Evolutionary conservation across 2,797 vertebrate species (phyloP).

Genomic region (Silurus aristotelis): DNA sequence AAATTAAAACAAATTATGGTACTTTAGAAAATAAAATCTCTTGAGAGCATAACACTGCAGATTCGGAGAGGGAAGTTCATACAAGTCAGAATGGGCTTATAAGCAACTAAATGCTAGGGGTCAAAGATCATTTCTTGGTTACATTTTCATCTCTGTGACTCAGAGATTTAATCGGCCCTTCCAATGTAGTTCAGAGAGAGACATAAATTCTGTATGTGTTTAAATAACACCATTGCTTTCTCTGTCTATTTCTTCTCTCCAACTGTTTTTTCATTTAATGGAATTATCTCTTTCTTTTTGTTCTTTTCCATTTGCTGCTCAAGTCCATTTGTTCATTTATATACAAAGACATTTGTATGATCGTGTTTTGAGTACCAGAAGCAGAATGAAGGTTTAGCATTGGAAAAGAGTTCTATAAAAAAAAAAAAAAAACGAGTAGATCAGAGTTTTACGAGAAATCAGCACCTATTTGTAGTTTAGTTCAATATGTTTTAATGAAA

Average conservation of each 20-base stretch:
- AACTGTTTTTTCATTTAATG: too few species aligned
- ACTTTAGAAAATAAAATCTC: neutral
- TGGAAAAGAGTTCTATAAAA: too few species aligned
- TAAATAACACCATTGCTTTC: neutral
- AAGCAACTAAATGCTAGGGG: neutral
- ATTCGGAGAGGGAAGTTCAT: neutral
- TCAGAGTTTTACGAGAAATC: neutral
- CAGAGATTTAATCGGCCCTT: neutral
- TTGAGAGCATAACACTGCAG: neutral
- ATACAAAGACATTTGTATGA: neutral
- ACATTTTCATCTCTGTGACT: neutral
- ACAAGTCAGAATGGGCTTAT: neutral
- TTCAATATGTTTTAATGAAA: conserved; percentile 39
- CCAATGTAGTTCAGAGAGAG: neutral
- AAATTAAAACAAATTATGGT: neutral
- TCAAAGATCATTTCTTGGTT: neutral
- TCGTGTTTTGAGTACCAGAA: neutral
- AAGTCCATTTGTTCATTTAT: neutral
- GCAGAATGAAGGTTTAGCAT: neutral
- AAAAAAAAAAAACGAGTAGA: neutral
- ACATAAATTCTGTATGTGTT: neutral
- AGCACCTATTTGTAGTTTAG: neutral
- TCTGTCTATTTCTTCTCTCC: neutral
- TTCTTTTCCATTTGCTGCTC: neutral
- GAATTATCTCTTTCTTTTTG: neutral